These are phyloP conservation scores for Oryzias curvinotus DNA, from an alignment of 2,113 vertebrate species.

Conservation along the genomic window DNA sequence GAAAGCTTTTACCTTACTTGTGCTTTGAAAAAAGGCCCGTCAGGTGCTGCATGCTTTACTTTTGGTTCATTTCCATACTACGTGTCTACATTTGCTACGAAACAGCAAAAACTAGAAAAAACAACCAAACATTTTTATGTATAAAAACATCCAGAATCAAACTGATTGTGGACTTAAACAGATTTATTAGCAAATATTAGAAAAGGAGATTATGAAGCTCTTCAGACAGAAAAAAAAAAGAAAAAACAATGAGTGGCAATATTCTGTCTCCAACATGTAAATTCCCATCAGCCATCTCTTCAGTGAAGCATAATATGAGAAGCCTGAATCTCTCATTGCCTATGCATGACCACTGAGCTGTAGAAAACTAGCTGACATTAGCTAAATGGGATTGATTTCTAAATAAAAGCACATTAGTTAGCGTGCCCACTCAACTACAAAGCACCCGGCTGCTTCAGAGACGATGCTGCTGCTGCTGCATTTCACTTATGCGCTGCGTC, in stretches of 20 bases:
- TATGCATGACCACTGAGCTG: slow-evolving; percentile 39
- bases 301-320: slow-evolving; percentile 28
- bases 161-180: too few species aligned
- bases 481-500: not conserved
- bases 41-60: not conserved
- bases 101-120: too few species aligned
- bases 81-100: too few species aligned
- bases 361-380: slow-evolving; percentile 49
- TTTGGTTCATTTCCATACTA: too few species aligned
- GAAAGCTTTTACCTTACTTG: slow-evolving; percentile 53
- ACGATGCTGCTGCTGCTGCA: not conserved
- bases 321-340: slow-evolving; percentile 56
- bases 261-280: slow-evolving; percentile 11
- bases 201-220: too few species aligned
- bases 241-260: slow-evolving; percentile 5
- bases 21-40: slow-evolving; percentile 27
- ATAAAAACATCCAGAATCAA: too few species aligned
- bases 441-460: slow-evolving; percentile 4
- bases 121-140: too few species aligned
- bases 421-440: slow-evolving; percentile 10
- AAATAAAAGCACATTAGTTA: slow-evolving; percentile 59
- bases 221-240: too few species aligned
- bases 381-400: slow-evolving; percentile 56
- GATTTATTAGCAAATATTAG: too few species aligned
- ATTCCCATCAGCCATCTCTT: slow-evolving; percentile 27